Base-by-base conservation (phyloP, 2,888 invertebrate genomes). In the Myopa testacea region DNA sequence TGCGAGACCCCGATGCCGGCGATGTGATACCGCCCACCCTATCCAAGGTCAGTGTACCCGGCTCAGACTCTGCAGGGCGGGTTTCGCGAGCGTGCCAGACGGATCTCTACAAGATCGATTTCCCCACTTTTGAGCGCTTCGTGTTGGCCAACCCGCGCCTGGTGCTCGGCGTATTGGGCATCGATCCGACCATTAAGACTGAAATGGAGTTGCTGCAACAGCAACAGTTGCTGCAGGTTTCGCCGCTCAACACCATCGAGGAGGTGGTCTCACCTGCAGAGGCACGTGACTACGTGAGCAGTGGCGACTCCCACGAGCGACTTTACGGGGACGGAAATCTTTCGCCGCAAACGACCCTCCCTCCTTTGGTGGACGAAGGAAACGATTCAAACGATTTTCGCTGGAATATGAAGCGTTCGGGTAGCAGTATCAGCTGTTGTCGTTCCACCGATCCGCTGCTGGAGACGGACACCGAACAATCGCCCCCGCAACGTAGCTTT, bases 121-220 rank as follows among this genome's bases (percentile, higher is more conserved):
- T 88, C 73, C 85, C 86, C 80, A 87, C 86, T 26, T 86, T 89
- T n/a, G 89, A 89, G 75, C 87, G 86, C 12, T 89, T 89, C 87
- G 93, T 95, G 63, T 89, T 93, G 85, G 92, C 93, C 81, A 94
- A 95, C 89, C 94, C 95, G 0, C 92, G 93, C 4, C 92, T 93
- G 37, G 94, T 94, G 26, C 91, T 95, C 88, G 91, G 93, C 60
- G 92, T 95, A 58, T 90, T 95, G 68, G 95, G 95, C 12, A 90
- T 95, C 77, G 94, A 95, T 83, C 92, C 94, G 4, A 90, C 90
- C 88, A 85, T 87, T 40, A 87, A 87, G 81, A 86, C 82, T 82
- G 89, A 88, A 81, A 85, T 88, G 68, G 88, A 88, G 68, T 63
- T 86, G 80, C 78, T 87, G 79, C 88, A 88, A 75, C 88, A 87